A percentile compares a stretch with the other conserved stretches of the same genome.
Evolutionary conservation across 2,113 vertebrate genomes (phyloP).

Genomic region (Psophia crepitans): DNA sequence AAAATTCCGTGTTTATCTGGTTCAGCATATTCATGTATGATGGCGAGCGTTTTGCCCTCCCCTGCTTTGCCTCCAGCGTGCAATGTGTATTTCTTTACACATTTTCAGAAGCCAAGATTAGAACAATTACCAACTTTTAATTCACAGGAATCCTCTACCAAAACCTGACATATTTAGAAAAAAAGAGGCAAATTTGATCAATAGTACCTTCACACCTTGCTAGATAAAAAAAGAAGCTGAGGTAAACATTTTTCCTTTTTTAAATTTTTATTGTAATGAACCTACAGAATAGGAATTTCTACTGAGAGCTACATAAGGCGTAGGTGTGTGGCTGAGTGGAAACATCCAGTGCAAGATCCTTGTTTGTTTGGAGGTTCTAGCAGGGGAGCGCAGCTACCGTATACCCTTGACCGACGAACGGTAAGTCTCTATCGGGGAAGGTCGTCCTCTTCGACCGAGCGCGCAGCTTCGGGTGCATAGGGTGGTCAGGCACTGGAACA

Average conservation of each 20-base stretch:
- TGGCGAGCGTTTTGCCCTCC: fast-evolving
- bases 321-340: neutral
- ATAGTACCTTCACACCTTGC: neutral
- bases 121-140: neutral
- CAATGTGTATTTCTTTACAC: neutral
- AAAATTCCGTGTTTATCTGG: neutral
- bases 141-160: neutral
- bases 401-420: conserved; percentile 87
- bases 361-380: conserved; percentile 99
- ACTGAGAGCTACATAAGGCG: neutral
- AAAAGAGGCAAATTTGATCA: neutral
- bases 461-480: conserved; percentile 95
- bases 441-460: conserved; percentile 94
- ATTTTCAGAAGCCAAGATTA: neutral
- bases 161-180: neutral
- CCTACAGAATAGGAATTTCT: neutral
- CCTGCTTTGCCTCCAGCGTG: neutral
- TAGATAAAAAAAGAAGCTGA: neutral
- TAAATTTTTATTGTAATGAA: neutral
- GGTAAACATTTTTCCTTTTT: neutral
- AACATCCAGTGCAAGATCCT: neutral
- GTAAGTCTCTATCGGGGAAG: conserved; percentile 83
- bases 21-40: neutral
- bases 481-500: too few species aligned
- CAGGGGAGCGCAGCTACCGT: conserved; percentile 98